Conservation (phyloP, 2,797 vertebrate genomes). For the Sardinella longiceps region DNA sequence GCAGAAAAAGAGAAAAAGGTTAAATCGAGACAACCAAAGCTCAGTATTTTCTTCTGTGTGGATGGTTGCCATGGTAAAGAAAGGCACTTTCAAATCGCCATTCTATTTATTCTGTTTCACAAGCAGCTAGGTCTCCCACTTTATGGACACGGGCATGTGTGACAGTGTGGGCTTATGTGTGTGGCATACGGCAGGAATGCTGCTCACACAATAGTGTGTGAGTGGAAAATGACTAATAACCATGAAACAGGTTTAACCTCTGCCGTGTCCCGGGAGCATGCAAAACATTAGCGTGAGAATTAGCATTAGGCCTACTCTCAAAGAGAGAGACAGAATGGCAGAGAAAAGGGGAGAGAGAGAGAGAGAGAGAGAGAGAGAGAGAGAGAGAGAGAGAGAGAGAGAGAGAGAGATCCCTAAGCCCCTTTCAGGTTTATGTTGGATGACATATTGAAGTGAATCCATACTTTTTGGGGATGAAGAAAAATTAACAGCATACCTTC, state of each 20-base stretch:
- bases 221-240: neutral
- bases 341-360: neutral
- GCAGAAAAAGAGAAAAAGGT: conserved; percentile 2
- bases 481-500: neutral
- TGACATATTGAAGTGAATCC: neutral
- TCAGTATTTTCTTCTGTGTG: conserved; percentile 11
- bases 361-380: neutral
- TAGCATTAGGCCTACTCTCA: conserved; percentile 22
- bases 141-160: neutral
- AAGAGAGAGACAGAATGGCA: neutral
- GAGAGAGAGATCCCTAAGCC: neutral
- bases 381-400: neutral
- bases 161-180: neutral
- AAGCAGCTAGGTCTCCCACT: conserved; percentile 8
- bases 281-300: conserved; percentile 20
- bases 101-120: conserved; percentile 25
- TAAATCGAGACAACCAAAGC: neutral
- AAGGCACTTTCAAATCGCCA: neutral
- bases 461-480: neutral
- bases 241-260: conserved; percentile 23
- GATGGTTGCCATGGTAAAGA: conserved; percentile 10
- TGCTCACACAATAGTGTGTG: neutral
- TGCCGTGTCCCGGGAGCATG: neutral
- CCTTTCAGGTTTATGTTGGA: neutral
- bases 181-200: neutral